Conservation (phyloP, 2,888 invertebrate species). For the Dorcus hopei region DNA sequence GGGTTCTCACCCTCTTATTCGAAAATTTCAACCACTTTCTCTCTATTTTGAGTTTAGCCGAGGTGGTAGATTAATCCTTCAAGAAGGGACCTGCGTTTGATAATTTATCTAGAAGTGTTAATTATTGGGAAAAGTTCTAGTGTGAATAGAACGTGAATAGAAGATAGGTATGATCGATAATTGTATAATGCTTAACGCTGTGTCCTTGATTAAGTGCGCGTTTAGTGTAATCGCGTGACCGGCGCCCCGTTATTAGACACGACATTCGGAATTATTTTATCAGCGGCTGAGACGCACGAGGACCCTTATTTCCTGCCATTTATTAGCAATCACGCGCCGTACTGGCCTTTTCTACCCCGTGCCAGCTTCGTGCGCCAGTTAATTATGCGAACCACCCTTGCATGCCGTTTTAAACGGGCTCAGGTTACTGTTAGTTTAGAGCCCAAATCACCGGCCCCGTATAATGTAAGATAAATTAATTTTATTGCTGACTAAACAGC, state of each 20-base stretch:
- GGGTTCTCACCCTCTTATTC: no score
- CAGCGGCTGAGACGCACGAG: conserved; percentile 49
- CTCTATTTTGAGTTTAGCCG: no score
- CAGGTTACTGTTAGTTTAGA: conserved; percentile 42
- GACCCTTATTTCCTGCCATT: conserved; percentile 52
- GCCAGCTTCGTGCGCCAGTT: conserved; percentile 48
- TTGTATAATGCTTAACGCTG: conserved; percentile 1
- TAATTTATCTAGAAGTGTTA: no score
- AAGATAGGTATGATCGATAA: background rate
- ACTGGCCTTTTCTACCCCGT: conserved; percentile 49
- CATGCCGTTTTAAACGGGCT: conserved; percentile 40
- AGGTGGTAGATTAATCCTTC: no score
- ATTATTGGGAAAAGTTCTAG: no score
- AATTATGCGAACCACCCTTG: conserved; percentile 48
- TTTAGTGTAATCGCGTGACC: conserved; percentile 40
- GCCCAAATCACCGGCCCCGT: conserved; percentile 42
- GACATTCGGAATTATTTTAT: conserved; percentile 53
- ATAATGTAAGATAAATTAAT: conserved; percentile 51
- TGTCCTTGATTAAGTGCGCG: conserved; percentile 18
- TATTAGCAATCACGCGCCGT: conserved; percentile 50
- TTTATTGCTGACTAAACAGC: conserved; percentile 52
- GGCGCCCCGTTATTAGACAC: conserved; percentile 48
- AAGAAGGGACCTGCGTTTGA: no score
- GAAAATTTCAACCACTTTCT: no score
- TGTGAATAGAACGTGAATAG: no score